These are phyloP conservation scores for Hyla sarda DNA, from an alignment of 2,113 vertebrate genomes.

Conservation along the genomic window DNA sequence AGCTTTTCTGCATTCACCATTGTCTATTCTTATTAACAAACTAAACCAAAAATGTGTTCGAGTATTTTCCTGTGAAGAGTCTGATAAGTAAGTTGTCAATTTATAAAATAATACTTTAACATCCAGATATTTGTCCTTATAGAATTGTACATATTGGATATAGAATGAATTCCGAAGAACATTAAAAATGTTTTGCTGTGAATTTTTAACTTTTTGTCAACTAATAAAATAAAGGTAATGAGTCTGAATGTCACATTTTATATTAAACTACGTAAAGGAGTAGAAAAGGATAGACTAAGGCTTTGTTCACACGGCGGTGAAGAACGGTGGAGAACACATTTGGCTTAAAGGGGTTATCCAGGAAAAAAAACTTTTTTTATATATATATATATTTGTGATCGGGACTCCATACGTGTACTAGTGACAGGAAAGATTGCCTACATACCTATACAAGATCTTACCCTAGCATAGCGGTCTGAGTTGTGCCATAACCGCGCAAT, in stretches of 20 bases:
- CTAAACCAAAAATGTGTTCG: neutral
- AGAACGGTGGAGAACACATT: no score
- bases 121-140: neutral
- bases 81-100: neutral
- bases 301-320: no score
- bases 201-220: slow-evolving; percentile 19
- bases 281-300: no score
- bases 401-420: no score
- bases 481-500: no score
- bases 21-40: slow-evolving; percentile 8
- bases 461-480: no score
- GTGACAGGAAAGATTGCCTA: no score
- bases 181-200: slow-evolving; percentile 14
- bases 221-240: slow-evolving; percentile 37
- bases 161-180: neutral
- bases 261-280: no score
- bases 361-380: no score
- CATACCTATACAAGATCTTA: no score
- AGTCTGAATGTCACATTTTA: neutral
- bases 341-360: no score
- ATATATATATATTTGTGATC: no score
- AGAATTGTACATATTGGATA: slow-evolving; percentile 36
- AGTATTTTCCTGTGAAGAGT: neutral
- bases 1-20: neutral
- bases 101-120: slow-evolving; percentile 3